phyloP scores from a whole-genome alignment of 1,140 invertebrate genomes.

The Musca vetustissima region DNA sequence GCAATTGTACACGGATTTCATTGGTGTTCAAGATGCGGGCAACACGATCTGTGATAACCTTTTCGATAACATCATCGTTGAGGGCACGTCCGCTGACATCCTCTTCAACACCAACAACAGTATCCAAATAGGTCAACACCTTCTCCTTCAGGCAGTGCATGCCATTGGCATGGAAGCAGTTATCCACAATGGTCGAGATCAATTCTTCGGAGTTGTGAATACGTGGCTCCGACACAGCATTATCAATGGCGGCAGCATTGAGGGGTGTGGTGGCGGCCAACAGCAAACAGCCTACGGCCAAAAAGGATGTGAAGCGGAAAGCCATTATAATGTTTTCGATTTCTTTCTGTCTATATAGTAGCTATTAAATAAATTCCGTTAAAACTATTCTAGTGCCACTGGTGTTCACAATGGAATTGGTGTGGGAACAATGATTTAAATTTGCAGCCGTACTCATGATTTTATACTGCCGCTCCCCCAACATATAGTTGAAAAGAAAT shows the following conservation, averaged over 20 bases:
- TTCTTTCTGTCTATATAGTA: not conserved
- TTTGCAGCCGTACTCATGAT: conserved; percentile 29
- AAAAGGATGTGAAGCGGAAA: conserved; percentile 47
- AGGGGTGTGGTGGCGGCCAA: conserved; percentile 48
- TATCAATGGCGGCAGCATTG: conserved; percentile 59
- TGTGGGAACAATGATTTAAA: conserved; percentile 53
- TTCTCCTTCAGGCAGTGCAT: conserved; percentile 72
- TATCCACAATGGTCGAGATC: conserved; percentile 69
- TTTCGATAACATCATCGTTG: conserved; percentile 67
- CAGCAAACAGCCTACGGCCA: conserved; percentile 53
- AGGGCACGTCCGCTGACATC: conserved; percentile 63
- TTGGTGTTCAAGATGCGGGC: conserved; percentile 69
- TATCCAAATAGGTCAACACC: conserved; percentile 72
- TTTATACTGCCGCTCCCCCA: conserved; percentile 31
- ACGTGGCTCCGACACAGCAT: conserved; percentile 60
- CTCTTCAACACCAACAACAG: conserved; percentile 64
- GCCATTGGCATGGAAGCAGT: conserved; percentile 68
- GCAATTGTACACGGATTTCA: conserved; percentile 69
- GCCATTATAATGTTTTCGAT: conserved; percentile 42
- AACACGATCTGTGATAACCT: conserved; percentile 71
- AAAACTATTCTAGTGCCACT: conserved; percentile 29
- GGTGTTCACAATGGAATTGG: conserved; percentile 49
- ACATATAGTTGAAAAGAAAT: not conserved
- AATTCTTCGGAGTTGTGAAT: conserved; percentile 67
- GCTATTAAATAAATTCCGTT: not conserved